phyloP scores from a whole-genome alignment of 2,888 invertebrate genomes.

The Caenorhabditis angaria region DNA sequence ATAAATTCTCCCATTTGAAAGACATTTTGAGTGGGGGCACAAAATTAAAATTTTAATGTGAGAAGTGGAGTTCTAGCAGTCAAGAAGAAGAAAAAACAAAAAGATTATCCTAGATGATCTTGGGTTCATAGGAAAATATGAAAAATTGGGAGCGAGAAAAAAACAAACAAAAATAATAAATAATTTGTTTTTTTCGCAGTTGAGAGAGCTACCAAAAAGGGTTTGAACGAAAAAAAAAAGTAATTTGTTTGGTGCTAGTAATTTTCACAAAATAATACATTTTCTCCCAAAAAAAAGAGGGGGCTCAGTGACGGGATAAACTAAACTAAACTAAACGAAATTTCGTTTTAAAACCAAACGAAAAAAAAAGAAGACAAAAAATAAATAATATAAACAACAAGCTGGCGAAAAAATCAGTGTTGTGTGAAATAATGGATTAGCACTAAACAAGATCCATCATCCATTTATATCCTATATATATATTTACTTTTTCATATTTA shows the following conservation, averaged over 20 bases:
- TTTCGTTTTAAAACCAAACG: not conserved
- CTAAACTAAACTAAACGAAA: no score
- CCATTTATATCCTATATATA: no score
- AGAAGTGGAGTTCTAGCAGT: no score
- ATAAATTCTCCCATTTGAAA: not conserved
- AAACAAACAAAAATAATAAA: not conserved
- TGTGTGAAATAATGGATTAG: constrained; percentile 4
- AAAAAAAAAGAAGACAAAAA: not conserved
- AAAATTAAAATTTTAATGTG: not conserved
- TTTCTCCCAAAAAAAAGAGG: no score
- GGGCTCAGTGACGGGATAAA: no score
- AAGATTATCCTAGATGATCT: no score
- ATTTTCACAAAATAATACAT: no score
- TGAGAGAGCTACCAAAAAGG: not conserved
- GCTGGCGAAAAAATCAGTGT: not conserved
- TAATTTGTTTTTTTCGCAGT: not conserved
- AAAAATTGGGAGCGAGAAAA: no score
- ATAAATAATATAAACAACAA: not conserved
- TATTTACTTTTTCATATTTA: not conserved
- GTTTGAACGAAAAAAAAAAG: not conserved
- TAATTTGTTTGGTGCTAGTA: not conserved
- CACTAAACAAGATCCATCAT: not conserved
- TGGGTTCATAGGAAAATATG: no score
- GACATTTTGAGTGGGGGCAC: not conserved
- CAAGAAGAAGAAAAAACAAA: not conserved